A percentile compares a stretch with the other conserved stretches of the same genome.
Conservation (phyloP, 2,797 vertebrate species). For the Liasis olivaceus region DNA sequence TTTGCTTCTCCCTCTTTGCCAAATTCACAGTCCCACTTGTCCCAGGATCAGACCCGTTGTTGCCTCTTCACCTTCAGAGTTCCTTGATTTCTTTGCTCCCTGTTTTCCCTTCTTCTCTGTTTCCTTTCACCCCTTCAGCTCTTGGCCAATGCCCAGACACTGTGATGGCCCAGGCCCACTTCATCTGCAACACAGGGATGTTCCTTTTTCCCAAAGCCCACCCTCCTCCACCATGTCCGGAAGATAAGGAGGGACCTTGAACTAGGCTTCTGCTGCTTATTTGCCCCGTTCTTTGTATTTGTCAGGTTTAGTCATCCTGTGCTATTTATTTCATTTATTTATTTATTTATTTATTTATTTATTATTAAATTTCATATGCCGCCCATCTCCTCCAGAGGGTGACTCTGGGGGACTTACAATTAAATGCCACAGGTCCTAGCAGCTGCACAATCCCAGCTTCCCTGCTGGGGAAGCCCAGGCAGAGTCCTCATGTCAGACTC, state of each 20-base stretch:
- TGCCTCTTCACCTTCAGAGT: background rate
- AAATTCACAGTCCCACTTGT: background rate
- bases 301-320: background rate
- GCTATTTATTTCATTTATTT: background rate
- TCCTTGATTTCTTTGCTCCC: background rate
- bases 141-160: background rate
- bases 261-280: background rate
- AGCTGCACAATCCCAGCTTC: background rate
- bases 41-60: background rate
- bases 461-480: background rate
- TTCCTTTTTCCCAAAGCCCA: background rate
- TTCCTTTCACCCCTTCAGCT: background rate
- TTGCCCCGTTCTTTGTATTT: background rate
- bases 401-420: too few species aligned
- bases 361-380: too few species aligned
- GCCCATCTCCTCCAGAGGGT: too few species aligned
- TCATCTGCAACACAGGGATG: background rate
- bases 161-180: background rate
- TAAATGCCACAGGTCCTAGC: background rate
- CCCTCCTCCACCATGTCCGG: background rate
- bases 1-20: background rate
- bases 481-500: background rate
- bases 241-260: background rate
- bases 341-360: too few species aligned
- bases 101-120: background rate